Conservation (phyloP, 1,140 invertebrate genomes). For the Camponotus floridanus region DNA sequence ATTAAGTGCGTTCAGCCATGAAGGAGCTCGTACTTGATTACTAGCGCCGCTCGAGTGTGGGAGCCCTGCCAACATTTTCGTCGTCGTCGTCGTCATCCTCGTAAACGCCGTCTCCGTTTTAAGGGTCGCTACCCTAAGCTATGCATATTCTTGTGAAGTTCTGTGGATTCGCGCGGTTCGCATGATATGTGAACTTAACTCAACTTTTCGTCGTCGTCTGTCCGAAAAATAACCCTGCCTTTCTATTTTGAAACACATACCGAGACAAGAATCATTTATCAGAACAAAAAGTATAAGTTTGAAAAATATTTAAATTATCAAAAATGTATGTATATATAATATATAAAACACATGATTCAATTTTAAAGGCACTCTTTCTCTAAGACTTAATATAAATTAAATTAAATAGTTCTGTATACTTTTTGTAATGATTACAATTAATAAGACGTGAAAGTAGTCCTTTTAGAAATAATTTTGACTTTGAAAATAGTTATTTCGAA, state of each 20-base stretch:
- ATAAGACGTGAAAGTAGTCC: no score
- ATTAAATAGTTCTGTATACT: no score
- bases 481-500: no score
- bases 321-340: no score
- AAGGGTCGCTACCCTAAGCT: slow-evolving; percentile 40
- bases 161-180: background rate
- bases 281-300: no score
- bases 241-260: background rate
- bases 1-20: slow-evolving; percentile 54
- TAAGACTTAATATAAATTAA: no score
- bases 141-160: background rate
- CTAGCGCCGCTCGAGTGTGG: slow-evolving; percentile 47
- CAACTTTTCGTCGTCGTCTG: background rate
- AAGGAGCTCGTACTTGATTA: slow-evolving; percentile 64
- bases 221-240: background rate
- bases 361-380: background rate
- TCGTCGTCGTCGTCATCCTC: slow-evolving; percentile 17
- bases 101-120: slow-evolving; percentile 46
- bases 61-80: slow-evolving; percentile 54
- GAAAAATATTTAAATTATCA: background rate
- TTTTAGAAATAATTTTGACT: no score
- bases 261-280: background rate
- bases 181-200: background rate
- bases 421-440: no score
- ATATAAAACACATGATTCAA: background rate